These are phyloP conservation scores for Argya squamiceps DNA, from an alignment of 2,797 vertebrate species.

Conservation along the genomic window DNA sequence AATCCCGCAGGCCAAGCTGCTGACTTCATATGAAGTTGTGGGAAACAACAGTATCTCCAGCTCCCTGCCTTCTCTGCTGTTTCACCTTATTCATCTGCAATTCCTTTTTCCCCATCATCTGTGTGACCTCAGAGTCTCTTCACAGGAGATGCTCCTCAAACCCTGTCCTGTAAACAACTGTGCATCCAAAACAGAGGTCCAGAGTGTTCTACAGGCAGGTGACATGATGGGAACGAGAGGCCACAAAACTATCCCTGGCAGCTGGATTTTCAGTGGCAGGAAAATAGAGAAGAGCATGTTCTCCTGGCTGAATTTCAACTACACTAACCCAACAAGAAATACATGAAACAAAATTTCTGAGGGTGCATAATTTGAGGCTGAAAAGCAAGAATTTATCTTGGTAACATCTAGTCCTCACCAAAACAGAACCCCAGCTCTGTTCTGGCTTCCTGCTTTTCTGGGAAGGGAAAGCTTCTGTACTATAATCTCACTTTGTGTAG, in stretches of 20 bases:
- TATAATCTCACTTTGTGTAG: not conserved
- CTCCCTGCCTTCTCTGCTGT: not conserved
- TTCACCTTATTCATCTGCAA: not conserved
- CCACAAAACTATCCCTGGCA: not conserved
- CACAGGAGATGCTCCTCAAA: not conserved
- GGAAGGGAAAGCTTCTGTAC: not conserved
- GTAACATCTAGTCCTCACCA: not conserved
- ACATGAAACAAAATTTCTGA: not conserved
- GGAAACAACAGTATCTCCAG: not conserved
- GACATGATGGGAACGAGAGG: accelerated
- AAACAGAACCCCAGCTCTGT: not conserved
- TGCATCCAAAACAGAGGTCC: not conserved
- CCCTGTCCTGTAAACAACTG: not conserved
- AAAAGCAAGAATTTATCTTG: not conserved
- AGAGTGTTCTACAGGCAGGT: not conserved
- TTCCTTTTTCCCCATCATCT: not conserved
- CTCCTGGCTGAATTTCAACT: not conserved
- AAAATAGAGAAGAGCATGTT: not conserved
- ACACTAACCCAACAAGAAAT: not conserved
- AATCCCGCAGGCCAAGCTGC: not conserved
- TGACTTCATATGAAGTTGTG: not conserved
- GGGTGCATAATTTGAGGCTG: not conserved
- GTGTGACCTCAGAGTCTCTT: not conserved
- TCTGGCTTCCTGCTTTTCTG: not conserved
- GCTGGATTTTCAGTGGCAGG: not conserved